Evolutionary conservation across 1,140 invertebrate species (phyloP).

Genomic region (Bombus difficillimus): DNA sequence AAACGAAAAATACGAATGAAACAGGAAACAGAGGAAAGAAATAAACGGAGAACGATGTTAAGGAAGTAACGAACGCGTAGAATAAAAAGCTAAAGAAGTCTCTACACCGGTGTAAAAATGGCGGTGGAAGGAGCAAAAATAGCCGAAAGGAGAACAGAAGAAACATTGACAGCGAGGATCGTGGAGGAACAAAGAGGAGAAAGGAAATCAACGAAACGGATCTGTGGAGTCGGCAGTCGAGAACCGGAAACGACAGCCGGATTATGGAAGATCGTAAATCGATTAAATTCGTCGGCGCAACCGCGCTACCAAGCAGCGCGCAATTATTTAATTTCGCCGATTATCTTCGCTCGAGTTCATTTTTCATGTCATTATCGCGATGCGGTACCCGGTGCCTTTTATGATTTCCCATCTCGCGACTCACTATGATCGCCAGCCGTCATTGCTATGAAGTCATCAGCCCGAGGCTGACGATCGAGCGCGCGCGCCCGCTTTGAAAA

Average conservation of each 20-base stretch:
- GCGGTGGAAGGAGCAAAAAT: not conserved
- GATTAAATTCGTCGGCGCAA: conserved; percentile 55
- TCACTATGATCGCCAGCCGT: conserved; percentile 21
- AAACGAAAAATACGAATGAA: not conserved
- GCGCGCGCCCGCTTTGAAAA: conserved; percentile 27
- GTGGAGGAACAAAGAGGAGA: not conserved
- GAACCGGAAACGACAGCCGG: conserved; percentile 44
- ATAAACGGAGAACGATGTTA: not conserved
- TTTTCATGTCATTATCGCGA: conserved; percentile 67
- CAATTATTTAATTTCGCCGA: conserved; percentile 65
- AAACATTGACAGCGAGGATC: not conserved
- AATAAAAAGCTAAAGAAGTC: conserved; percentile 2
- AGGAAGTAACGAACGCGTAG: not conserved
- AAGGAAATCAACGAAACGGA: conserved; percentile 50
- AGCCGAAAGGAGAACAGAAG: not conserved
- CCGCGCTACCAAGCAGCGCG: conserved; percentile 1
- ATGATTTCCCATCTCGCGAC: conserved; percentile 43
- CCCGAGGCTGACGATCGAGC: conserved; percentile 12
- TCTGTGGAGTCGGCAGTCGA: conserved; percentile 11
- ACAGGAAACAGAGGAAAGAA: not conserved
- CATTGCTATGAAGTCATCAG: conserved; percentile 64
- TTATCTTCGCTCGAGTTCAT: conserved; percentile 59
- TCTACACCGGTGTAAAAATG: conserved; percentile 1
- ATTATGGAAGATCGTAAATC: conserved; percentile 57
- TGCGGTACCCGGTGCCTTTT: conserved; percentile 37